Percentiles rank a stretch among this genome's conserved stretches.
Conservation (phyloP, 2,888 invertebrate genomes). For the Corythucha ciliata region DNA sequence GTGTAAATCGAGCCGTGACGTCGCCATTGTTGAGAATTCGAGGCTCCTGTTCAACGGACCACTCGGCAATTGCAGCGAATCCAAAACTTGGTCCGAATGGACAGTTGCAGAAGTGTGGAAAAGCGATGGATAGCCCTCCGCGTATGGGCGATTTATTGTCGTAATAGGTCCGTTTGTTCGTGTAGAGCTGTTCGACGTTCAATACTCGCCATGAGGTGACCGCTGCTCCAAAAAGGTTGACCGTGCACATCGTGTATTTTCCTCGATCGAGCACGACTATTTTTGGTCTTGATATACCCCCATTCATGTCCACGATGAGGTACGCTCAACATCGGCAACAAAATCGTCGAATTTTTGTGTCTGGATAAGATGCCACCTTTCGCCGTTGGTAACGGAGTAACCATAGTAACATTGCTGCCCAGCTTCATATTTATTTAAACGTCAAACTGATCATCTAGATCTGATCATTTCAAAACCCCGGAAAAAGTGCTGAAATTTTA, state of each 20-base stretch:
- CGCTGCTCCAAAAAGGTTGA: conserved; percentile 7
- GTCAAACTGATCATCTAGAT: too few relatives aligned
- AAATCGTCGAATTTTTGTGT: too few relatives aligned
- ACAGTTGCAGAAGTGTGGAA: conserved; percentile 9
- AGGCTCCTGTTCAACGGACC: background rate
- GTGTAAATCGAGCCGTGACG: background rate
- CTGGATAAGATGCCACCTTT: too few relatives aligned
- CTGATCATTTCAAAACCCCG: too few relatives aligned
- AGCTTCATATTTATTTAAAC: too few relatives aligned
- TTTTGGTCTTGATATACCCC: too few relatives aligned
- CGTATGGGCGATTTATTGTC: conserved; percentile 9
- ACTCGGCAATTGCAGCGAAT: conserved; percentile 4
- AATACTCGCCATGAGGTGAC: conserved; percentile 2
- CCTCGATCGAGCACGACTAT: background rate
- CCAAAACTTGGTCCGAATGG: conserved; percentile 3
- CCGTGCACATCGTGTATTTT: conserved; percentile 3
- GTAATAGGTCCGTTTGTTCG: background rate
- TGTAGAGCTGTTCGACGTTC: conserved; percentile 1
- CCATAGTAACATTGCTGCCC: too few relatives aligned
- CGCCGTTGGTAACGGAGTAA: too few relatives aligned
- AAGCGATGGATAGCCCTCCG: conserved; percentile 12
- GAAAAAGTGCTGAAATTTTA: too few relatives aligned
- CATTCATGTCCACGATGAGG: too few relatives aligned
- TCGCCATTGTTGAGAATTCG: background rate
- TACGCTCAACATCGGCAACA: too few relatives aligned